Evolutionary conservation across 2,888 invertebrate genomes (phyloP), one percentile per base, ranked within the genome.

Genomic region (Hyalella azteca): DNA sequence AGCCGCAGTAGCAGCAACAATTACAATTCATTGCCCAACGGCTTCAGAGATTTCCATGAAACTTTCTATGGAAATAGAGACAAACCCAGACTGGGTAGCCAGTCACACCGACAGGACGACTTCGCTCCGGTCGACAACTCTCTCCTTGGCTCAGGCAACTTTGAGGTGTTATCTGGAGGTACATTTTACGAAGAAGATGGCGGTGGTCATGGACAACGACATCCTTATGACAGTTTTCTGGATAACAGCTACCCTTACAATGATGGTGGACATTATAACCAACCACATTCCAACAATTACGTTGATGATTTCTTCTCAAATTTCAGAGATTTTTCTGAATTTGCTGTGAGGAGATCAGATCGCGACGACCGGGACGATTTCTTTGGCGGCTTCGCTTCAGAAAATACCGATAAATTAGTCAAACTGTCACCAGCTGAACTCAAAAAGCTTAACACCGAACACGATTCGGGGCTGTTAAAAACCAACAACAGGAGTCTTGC

Each of bases 291-390:
- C 22, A 80, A 79, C 36, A 82, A 82, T 50, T 79, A 84, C 32
- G 84, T 82, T 29, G 82, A 84, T 54, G 84, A 84, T 32, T 82
- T 83, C 78, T 85, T 85, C 75, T 82, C 82, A 13, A 85, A 85
- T 77, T 85, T 85, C 77, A 73, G 85, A 40, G 85, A 85, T 49
- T 85, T 85, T 59, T 84, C 85, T 3, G 85, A 85, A 59, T 85
- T 85, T 48, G 81, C 85, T 22, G 81, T 60, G 19, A 77, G 84
- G 41, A 84, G 81, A 66, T 81, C 82, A 39, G 82, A 81, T 76
- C 48, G 78, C 66, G 77, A 26, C 32, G 26, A 75, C 49, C 7
- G 45, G 41, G 36, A 78, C 26, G 60, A 39, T 59, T 32, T 32
- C 26, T 29, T 39, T 60, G 66, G 79, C 22, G 83, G 83, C 7